Base-by-base conservation (phyloP, 2,888 invertebrate species). In the Tinea trinotella region DNA sequence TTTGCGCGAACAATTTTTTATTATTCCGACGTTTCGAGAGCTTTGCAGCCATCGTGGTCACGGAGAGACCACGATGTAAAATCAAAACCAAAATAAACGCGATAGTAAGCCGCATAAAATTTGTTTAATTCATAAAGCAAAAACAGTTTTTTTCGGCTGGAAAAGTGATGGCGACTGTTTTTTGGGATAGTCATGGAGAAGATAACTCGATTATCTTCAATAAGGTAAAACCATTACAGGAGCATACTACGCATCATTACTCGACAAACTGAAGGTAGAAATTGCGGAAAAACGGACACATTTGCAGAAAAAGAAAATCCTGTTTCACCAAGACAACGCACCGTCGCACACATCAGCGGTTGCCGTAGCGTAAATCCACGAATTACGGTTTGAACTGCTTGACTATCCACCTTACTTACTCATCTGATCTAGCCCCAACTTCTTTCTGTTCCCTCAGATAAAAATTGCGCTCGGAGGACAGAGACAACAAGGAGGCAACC, bases 381-480 rank as follows among this genome's bases (percentile, higher is more conserved):
- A 59, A 56, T 56, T 57, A 56, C 48, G 53, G 44, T 58, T 55
- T 56, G 52, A 58, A 58, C 35, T 59, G 49, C 54, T 57, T 55
- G 40, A 54, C 35, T 56, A 59, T 54, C 55, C 55, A 7, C 56
- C 55, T 34, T 56, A 60, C 55, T 34, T 56, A 60, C 52, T 59
- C 57, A 30, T 57, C 57, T 55, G 58, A 56, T 57, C 40, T 57
- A 53, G 56, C 56, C 56, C 56, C 59, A 54, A 56, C 56, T 56
- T 55, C 44, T 58, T 57, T 56, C 48, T 56, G 55, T 58, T 57
- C 54, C 53, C 55, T 55, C 22, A 35, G 35, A 4, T 35, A 35
- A 35, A 35, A 35, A 35, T 35, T 35, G 35, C 35, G 35, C 35
- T 35, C 35, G 35, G 35, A 35, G 35, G 35, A 35, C 35, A 35